Percentiles rank a stretch among this genome's conserved stretches.
Conservation (phyloP, 1,140 invertebrate species). For the Hyposmocoma kahamanoa region DNA sequence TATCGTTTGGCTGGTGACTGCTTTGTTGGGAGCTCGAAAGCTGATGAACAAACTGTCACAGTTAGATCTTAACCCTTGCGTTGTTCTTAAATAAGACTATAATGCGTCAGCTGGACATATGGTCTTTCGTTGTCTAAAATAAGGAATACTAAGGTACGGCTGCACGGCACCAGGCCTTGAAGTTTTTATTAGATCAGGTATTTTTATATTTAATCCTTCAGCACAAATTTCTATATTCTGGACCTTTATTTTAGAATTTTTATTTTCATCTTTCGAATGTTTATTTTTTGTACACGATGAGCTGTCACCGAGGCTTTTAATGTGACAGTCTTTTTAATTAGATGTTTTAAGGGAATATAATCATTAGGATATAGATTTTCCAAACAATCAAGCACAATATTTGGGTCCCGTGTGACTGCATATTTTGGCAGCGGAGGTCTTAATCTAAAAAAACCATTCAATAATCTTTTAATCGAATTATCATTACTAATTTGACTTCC, state of each 20-base stretch:
- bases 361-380: constrained; percentile 1
- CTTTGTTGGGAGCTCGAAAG: constrained; percentile 7
- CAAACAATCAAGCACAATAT: constrained; percentile 3
- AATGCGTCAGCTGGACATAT: constrained; percentile 5
- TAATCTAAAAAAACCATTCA: constrained; percentile 5
- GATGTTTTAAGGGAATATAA: not conserved
- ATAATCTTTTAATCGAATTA: not conserved
- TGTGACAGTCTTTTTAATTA: constrained; percentile 4
- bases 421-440: constrained; percentile 8
- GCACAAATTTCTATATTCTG: not conserved
- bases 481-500: not conserved
- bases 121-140: not conserved
- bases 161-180: not conserved
- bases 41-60: constrained; percentile 10
- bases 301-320: not conserved
- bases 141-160: not conserved
- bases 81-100: not conserved
- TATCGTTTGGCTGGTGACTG: constrained; percentile 9
- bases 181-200: constrained; percentile 2
- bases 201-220: not conserved
- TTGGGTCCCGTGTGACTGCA: constrained; percentile 2
- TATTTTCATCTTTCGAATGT: too few relatives aligned
- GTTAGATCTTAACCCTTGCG: not conserved
- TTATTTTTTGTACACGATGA: constrained; percentile 4
- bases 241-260: constrained; percentile 6